Conservation (phyloP, 2,797 vertebrate genomes). For the Kryptopterus vitreolus region DNA sequence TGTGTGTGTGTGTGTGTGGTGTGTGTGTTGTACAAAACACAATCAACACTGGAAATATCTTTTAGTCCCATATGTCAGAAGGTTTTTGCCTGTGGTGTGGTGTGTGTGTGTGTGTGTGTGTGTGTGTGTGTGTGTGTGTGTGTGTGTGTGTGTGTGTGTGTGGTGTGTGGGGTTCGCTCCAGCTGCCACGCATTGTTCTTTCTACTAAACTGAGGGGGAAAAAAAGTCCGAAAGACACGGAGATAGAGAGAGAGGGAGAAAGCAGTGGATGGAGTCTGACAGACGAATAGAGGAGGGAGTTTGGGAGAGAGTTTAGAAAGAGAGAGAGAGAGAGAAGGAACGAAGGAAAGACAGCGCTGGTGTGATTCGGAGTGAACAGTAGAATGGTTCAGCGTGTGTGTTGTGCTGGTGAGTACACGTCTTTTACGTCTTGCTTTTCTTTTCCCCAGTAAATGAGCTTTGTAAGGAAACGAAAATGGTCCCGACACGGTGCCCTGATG, state of each 20-base stretch:
- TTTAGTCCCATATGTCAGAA: background rate
- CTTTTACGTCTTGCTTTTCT: slow-evolving; percentile 7
- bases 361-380: slow-evolving; percentile 36
- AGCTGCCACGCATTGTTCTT: slow-evolving; percentile 51
- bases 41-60: slow-evolving; percentile 12
- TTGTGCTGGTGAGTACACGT: slow-evolving; percentile 54
- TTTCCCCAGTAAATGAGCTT: background rate
- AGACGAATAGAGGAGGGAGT: slow-evolving; percentile 41
- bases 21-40: slow-evolving; percentile 20
- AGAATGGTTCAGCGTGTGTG: slow-evolving; percentile 60
- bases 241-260: slow-evolving; percentile 15
- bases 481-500: too few species aligned
- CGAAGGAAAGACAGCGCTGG: slow-evolving; percentile 40
- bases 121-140: slow-evolving; percentile 10
- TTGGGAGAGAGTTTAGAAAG: slow-evolving; percentile 38
- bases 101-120: slow-evolving; percentile 40
- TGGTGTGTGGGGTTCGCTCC: slow-evolving; percentile 32
- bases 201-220: slow-evolving; percentile 28
- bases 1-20: slow-evolving; percentile 38
- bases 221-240: slow-evolving; percentile 30
- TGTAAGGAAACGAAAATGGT: too few species aligned
- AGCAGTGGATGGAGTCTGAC: slow-evolving; percentile 16
- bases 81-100: slow-evolving; percentile 28
- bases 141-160: slow-evolving; percentile 28
- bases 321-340: slow-evolving; percentile 60